phyloP scores from a whole-genome alignment of 92 coral and sea anemone species.

The Zoanthus sansibaricus region DNA sequence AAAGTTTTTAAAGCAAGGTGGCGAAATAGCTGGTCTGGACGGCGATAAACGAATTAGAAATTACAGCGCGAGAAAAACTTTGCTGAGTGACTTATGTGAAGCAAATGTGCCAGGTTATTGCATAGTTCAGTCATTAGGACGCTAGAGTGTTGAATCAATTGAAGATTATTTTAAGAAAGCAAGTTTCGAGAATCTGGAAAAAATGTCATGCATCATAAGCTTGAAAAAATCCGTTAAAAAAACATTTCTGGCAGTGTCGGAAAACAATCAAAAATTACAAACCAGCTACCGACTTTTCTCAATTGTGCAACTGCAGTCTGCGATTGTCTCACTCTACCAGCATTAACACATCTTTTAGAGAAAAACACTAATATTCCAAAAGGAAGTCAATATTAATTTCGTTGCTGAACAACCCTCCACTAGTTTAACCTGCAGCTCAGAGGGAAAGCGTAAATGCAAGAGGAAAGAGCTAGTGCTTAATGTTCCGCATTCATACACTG shows the following conservation, averaged over 20 bases:
- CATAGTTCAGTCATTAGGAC: constrained; percentile 13
- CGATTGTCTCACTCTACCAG: background rate
- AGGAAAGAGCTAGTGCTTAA: too few relatives aligned
- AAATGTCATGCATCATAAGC: too few relatives aligned
- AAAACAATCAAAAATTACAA: too few relatives aligned
- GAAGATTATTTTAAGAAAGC: constrained; percentile 5
- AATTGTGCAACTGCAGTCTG: background rate
- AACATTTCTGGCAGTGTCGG: background rate
- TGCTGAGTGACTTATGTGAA: constrained; percentile 5
- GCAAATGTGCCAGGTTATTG: background rate
- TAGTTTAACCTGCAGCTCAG: background rate
- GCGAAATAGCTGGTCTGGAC: constrained; percentile 9
- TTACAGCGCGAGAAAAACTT: constrained; percentile 18
- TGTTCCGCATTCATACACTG: too few relatives aligned
- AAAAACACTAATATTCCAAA: background rate
- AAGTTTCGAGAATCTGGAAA: constrained; percentile 1
- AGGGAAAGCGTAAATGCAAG: background rate
- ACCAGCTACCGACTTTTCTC: too few relatives aligned
- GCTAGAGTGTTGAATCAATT: background rate
- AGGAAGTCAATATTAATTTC: constrained; percentile 8
- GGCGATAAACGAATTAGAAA: constrained; percentile 1
- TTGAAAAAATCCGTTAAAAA: background rate
- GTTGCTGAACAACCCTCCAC: background rate
- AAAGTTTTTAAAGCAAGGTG: constrained; percentile 3
- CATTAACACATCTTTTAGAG: background rate